phyloP scores from a whole-genome alignment of 2,797 vertebrate genomes.

The Selene dorsalis region DNA sequence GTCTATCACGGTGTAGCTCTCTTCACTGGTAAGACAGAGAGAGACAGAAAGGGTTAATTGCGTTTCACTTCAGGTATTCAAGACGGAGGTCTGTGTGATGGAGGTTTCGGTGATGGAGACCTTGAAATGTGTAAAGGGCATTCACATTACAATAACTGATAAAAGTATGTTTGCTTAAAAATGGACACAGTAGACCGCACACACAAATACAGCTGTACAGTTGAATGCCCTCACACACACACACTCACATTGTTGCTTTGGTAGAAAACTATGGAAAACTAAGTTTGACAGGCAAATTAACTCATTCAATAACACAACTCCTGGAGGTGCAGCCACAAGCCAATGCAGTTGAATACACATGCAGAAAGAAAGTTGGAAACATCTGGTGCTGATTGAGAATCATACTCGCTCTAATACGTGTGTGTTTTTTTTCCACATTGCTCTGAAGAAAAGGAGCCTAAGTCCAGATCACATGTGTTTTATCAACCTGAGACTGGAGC shows the following conservation, averaged over 20 bases:
- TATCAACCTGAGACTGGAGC: conserved; percentile 50
- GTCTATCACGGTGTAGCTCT: conserved; percentile 94
- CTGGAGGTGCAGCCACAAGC: not conserved
- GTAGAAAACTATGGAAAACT: not conserved
- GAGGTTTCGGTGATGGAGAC: not conserved
- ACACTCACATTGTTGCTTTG: not conserved
- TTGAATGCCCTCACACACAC: not conserved
- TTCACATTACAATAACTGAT: not conserved
- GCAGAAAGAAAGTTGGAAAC: conserved; percentile 48
- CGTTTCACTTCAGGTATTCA: not conserved
- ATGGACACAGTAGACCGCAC: not conserved
- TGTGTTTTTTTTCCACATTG: conserved; percentile 47
- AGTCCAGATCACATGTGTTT: conserved; percentile 52
- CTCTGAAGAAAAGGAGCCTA: conserved; percentile 46
- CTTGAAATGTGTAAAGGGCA: not conserved
- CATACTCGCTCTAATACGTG: conserved; percentile 23
- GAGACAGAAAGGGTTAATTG: not conserved
- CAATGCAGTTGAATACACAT: not conserved
- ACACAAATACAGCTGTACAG: not conserved
- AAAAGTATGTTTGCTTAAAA: not conserved
- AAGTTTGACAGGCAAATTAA: conserved; percentile 20
- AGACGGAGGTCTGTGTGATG: not conserved
- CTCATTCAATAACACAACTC: not conserved
- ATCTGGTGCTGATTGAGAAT: conserved; percentile 74
- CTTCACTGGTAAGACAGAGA: conserved; percentile 85